Percentiles rank a stretch among this genome's conserved stretches.
Conservation (phyloP, 2,113 vertebrate species). For the Etheostoma cragini region DNA sequence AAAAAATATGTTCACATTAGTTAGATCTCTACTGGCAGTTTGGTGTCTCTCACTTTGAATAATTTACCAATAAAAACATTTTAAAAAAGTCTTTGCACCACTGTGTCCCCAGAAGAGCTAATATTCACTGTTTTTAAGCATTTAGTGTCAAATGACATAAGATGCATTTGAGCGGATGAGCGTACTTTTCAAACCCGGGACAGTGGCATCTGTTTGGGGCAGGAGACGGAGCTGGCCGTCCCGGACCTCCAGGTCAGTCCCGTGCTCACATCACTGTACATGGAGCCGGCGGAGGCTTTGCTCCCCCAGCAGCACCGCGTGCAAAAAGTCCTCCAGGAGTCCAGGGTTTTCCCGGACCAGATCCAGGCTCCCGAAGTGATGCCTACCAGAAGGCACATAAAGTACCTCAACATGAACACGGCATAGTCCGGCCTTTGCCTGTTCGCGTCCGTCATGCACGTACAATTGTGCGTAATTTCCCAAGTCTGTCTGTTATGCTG, state of each 20-base stretch:
- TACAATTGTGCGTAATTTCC: slow-evolving; percentile 93
- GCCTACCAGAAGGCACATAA: slow-evolving; percentile 96
- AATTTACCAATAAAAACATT: slow-evolving; percentile 36
- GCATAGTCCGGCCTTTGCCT: slow-evolving; percentile 88
- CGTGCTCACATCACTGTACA: slow-evolving; percentile 96
- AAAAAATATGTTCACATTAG: slow-evolving; percentile 46
- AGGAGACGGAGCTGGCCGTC: slow-evolving; percentile 92
- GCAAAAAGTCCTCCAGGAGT: slow-evolving; percentile 93
- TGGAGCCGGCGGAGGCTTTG: slow-evolving; percentile 88
- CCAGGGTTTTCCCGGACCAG: slow-evolving; percentile 95
- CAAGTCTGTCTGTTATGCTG: slow-evolving; percentile 93
- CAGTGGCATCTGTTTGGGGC: slow-evolving; percentile 94
- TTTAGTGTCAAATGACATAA: slow-evolving; percentile 26
- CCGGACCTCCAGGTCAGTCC: slow-evolving; percentile 94
- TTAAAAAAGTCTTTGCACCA: slow-evolving; percentile 2
- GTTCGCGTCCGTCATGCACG: slow-evolving; percentile 82
- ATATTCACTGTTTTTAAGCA: slow-evolving; percentile 4
- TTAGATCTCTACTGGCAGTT: slow-evolving; percentile 21
- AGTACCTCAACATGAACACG: slow-evolving; percentile 97
- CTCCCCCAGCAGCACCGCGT: slow-evolving; percentile 95
- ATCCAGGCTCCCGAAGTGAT: slow-evolving; percentile 95
- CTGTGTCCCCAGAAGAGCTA: slow-evolving; percentile 24
- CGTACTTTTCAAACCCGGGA: slow-evolving; percentile 88
- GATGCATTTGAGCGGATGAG: not conserved
- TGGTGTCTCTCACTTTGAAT: slow-evolving; percentile 35